phyloP scores from a whole-genome alignment of 53 echinoderm and acorn worm species.

The Hippasteria phrygiana region DNA sequence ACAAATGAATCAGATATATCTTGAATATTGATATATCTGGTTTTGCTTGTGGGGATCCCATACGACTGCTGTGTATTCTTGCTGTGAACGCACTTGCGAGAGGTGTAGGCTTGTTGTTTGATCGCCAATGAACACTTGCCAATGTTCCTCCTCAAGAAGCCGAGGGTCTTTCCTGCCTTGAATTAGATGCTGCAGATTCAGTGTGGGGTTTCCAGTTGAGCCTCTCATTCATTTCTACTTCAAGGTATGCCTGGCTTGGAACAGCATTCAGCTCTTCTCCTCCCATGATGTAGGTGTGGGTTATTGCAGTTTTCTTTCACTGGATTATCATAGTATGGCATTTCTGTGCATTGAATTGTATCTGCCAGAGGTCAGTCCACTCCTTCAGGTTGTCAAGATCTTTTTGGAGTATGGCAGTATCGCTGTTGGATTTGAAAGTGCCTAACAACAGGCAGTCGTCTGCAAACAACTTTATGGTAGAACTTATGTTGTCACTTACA shows the following conservation, averaged over 20 bases:
- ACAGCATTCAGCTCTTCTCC: constrained; percentile 28
- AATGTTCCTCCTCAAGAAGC: background rate
- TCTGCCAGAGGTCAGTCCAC: constrained; percentile 47
- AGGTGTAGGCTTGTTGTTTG: constrained; percentile 7
- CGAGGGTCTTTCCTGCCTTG: background rate
- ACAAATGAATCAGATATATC: too few relatives aligned
- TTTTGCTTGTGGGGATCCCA: constrained; percentile 16
- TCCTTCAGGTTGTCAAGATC: constrained; percentile 39
- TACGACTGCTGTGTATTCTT: background rate
- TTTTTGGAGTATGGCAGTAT: constrained; percentile 17
- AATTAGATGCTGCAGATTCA: background rate
- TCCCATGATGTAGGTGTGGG: constrained; percentile 24
- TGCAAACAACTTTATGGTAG: constrained; percentile 41
- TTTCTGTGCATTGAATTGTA: constrained; percentile 44
- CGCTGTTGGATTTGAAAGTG: background rate
- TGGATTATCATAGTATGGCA: constrained; percentile 49
- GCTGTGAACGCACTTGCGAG: background rate
- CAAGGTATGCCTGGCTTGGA: constrained; percentile 34
- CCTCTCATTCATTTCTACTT: constrained; percentile 28
- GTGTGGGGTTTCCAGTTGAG: constrained; percentile 52
- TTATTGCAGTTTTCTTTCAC: constrained; percentile 34
- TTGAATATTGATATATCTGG: background rate
- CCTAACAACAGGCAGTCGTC: constrained; percentile 49
- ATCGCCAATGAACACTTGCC: background rate
- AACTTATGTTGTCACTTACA: constrained; percentile 24